Percentiles rank a stretch among this genome's conserved stretches.
Evolutionary conservation across 1,140 invertebrate species (phyloP).

Genomic region (Dreissena rostriformis): DNA sequence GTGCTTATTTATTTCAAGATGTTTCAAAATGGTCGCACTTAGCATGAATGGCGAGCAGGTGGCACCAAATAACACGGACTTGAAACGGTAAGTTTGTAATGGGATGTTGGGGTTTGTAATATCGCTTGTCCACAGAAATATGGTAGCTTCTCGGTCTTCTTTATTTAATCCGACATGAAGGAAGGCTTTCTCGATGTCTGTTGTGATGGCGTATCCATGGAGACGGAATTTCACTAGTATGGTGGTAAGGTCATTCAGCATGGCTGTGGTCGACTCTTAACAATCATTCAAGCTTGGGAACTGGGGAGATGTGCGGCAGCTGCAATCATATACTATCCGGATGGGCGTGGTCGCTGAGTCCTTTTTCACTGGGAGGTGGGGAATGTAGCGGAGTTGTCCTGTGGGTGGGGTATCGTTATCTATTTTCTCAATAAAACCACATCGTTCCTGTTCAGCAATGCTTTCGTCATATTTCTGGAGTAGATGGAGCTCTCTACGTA

Average conservation of each 20-base stretch:
- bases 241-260: slow-evolving; percentile 2
- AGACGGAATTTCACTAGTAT: no score
- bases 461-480: slow-evolving; percentile 35
- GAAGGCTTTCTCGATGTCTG: no score
- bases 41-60: no score
- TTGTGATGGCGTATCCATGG: no score
- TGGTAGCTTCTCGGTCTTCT: no score
- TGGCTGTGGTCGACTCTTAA: slow-evolving; percentile 6
- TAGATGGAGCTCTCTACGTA: slow-evolving; percentile 13
- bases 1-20: no score
- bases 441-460: slow-evolving; percentile 33
- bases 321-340: slow-evolving; percentile 22
- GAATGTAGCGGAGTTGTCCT: slow-evolving; percentile 18
- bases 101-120: no score
- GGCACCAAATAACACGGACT: no score
- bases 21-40: no score
- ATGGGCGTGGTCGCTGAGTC: slow-evolving; percentile 15
- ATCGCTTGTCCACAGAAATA: no score
- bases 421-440: slow-evolving; percentile 44
- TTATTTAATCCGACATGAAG: no score
- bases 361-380: slow-evolving; percentile 27
- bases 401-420: background rate
- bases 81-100: no score
- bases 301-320: slow-evolving; percentile 1
- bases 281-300: slow-evolving; percentile 18